These are phyloP conservation scores for Aphaenogaster ashmeadi DNA, from an alignment of 1,140 invertebrate species.

Conservation along the genomic window DNA sequence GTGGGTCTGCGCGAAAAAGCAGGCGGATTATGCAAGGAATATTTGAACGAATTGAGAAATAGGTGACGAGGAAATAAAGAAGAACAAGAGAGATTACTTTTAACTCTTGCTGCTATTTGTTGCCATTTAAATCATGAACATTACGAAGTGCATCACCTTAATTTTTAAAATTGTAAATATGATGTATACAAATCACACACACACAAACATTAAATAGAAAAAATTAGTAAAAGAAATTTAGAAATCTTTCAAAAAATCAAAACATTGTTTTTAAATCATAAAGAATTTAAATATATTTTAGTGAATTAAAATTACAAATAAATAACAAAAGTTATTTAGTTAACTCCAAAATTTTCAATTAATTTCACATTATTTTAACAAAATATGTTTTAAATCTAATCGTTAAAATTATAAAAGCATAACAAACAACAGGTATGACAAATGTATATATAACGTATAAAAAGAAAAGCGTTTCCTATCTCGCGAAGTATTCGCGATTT, in stretches of 20 bases:
- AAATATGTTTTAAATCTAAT: slow-evolving; percentile 11
- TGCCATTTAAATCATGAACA: not conserved
- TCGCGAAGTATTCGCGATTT: not conserved
- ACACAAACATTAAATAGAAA: not conserved
- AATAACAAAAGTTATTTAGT: not conserved
- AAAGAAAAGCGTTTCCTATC: not conserved
- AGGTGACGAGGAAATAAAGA: not conserved
- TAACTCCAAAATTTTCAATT: not conserved
- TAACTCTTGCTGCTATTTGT: not conserved
- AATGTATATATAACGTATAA: not conserved
- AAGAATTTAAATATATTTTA: slow-evolving; percentile 7
- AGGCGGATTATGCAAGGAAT: slow-evolving; percentile 21
- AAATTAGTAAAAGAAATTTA: not conserved
- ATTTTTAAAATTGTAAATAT: not conserved
- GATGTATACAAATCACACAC: not conserved
- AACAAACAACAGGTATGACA: not conserved
- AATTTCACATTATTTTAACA: not conserved
- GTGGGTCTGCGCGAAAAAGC: slow-evolving; percentile 14
- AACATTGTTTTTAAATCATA: not conserved
- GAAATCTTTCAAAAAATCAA: not conserved
- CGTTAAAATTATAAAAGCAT: not conserved
- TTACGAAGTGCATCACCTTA: not conserved
- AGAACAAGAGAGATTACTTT: not conserved
- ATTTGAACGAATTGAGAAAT: slow-evolving; percentile 3
- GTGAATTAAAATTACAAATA: not conserved